Conservation (phyloP, 2,113 vertebrate genomes). For the Ardeotis arabs region DNA sequence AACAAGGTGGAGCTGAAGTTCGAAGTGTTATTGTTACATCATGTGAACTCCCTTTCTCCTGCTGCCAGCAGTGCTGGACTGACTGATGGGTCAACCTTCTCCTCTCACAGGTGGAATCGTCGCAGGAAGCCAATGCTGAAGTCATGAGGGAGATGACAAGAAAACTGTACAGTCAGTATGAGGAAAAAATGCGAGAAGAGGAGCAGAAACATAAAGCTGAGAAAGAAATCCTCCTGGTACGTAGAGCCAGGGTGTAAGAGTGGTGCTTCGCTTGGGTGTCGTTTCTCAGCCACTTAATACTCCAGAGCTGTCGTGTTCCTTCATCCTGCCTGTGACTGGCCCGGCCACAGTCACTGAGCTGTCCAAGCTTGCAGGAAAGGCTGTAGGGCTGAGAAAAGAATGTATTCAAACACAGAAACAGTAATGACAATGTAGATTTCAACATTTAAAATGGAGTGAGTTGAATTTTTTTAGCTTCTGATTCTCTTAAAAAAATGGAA, state of each 20-base stretch:
- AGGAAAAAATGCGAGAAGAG: slow-evolving; percentile 84
- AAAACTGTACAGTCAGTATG: slow-evolving; percentile 86
- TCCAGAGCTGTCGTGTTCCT: not conserved
- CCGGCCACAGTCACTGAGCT: not conserved
- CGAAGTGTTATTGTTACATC: not conserved
- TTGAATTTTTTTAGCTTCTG: not conserved
- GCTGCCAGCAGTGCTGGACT: not conserved
- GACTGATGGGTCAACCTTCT: not conserved
- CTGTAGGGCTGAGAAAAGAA: not conserved
- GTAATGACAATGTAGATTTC: not conserved
- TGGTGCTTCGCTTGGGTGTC: not conserved
- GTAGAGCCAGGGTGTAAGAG: not conserved
- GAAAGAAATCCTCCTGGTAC: slow-evolving; percentile 87
- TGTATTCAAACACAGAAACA: not conserved
- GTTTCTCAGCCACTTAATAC: fast-evolving
- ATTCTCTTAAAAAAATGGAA: not conserved
- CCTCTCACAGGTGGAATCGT: slow-evolving; percentile 83
- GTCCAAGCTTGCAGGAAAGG: not conserved
- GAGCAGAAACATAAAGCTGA: slow-evolving; percentile 85
- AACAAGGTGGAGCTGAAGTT: not conserved
- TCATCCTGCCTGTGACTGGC: not conserved
- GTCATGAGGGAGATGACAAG: slow-evolving; percentile 87
- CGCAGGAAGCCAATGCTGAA: slow-evolving; percentile 83
- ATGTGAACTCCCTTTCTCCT: not conserved
- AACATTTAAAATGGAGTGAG: not conserved